Base-by-base conservation (phyloP, 1,140 invertebrate species). In the Stegodyphus mimosarum region DNA sequence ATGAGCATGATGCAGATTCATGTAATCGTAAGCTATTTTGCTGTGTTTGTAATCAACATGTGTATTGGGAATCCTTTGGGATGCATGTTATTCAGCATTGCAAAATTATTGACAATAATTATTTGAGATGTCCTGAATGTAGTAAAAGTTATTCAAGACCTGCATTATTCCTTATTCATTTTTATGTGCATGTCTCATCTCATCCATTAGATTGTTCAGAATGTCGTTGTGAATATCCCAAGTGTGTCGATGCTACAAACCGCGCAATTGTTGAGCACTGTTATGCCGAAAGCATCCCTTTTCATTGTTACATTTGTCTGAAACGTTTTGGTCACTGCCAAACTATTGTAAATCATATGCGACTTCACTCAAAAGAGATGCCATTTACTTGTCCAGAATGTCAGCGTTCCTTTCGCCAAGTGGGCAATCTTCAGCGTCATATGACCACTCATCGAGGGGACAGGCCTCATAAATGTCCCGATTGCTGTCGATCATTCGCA, bases 391-490 rank as follows among this genome's bases (percentile, higher is more conserved):
- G 85, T 48, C 13, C n/a, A 10, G 77, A 75, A 6, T 86, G 85
- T 51, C n/a, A 15, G 9, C 71, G 78, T n/a, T 60, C 71, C 1
- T 86, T 86, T 53, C 33, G 77, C 0, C 85, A 81, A 48, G 49
- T 75, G 11, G 85, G 77, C 6, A 86, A 86, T 49, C 48, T 86
- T 5, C 71, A 67, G 18, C 77, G 85, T 50, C 91, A 91, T 86
- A 88, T 89, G 86, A 86, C 90, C 50, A 88, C 87, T 13, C 91
- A 92, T 87, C 91, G 90, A 48, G 90, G 91, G 13, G 90, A 91
- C 76, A 88, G 88, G 75, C 91, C 91, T 13, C 91, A 89, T 87
- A 88, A 89, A 88, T 92, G 91, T 88, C 69, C 86, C 6, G 78
- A 89, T 1, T 92, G 91, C 87, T 86, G 74, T 0, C 89, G 89